Evolutionary conservation across 2,888 invertebrate species (phyloP).

Genomic region (Drosophila buzzatii): DNA sequence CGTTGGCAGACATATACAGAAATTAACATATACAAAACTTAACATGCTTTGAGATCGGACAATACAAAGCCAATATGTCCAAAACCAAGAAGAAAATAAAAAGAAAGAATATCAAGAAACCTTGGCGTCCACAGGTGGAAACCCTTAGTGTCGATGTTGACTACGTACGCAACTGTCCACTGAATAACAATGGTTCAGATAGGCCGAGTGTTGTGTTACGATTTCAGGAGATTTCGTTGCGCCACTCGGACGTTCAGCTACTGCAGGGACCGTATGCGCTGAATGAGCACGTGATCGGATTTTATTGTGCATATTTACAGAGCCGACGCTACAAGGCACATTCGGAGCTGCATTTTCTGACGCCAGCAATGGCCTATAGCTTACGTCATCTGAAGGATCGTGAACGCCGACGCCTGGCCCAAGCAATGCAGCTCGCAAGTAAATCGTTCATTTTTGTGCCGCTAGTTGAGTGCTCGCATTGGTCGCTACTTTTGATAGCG

Average conservation of each 20-base stretch:
- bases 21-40: not conserved
- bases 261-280: conserved; percentile 33
- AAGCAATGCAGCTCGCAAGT: conserved; percentile 16
- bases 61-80: not conserved
- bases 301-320: conserved; percentile 55
- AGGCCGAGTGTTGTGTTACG: conserved; percentile 33
- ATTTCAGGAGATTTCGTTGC: conserved; percentile 40
- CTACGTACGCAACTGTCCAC: too few relatives aligned
- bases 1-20: not conserved
- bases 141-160: not conserved
- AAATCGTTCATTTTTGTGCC: conserved; percentile 53
- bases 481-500: conserved; percentile 55
- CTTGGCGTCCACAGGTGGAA: not conserved
- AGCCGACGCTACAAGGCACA: conserved; percentile 29
- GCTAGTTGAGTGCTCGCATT: conserved; percentile 29
- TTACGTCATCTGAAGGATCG: conserved; percentile 18
- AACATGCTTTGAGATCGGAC: not conserved
- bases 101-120: not conserved
- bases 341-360: conserved; percentile 41
- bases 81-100: not conserved
- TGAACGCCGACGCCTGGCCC: conserved; percentile 9
- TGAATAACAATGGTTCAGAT: not conserved
- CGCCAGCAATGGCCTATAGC: conserved; percentile 24
- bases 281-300: conserved; percentile 53
- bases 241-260: conserved; percentile 48